Percentiles rank a stretch among this genome's conserved stretches.
Evolutionary conservation across 1,140 invertebrate genomes (phyloP).

Genomic region (Varroa destructor): DNA sequence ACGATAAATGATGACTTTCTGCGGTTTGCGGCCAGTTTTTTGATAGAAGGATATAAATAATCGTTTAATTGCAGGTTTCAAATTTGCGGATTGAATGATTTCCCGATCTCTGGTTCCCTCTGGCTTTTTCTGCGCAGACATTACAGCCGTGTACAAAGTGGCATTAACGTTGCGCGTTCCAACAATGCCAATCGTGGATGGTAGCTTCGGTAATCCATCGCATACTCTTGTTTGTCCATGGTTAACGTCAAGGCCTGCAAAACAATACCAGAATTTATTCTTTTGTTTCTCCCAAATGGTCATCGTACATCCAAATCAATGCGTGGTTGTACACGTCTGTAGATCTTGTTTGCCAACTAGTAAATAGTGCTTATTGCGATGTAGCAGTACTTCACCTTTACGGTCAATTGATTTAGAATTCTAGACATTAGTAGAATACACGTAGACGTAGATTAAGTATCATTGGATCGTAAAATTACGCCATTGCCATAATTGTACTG

Average conservation of each 20-base stretch:
- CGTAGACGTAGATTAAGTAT: no score
- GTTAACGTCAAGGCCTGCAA: slow-evolving; percentile 22
- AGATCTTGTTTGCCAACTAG: no score
- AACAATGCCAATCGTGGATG: slow-evolving; percentile 6
- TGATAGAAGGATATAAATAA: slow-evolving; percentile 28
- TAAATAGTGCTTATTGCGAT: no score
- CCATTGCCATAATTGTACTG: no score
- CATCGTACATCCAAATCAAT: neutral
- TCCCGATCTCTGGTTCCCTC: neutral
- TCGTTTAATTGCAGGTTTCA: neutral
- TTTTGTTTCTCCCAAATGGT: neutral
- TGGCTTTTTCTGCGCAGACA: slow-evolving; percentile 2
- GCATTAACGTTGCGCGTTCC: neutral
- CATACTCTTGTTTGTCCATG: slow-evolving; percentile 5
- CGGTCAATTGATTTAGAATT: no score
- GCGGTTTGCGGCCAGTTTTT: slow-evolving; percentile 35
- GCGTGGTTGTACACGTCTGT: no score
- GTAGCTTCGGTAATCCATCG: neutral
- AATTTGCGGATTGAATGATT: neutral
- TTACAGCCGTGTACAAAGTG: slow-evolving; percentile 6
- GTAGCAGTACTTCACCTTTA: no score
- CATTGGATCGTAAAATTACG: no score
- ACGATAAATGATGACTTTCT: slow-evolving; percentile 41
- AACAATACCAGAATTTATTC: neutral
- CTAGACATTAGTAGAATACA: no score